phyloP scores from a whole-genome alignment of 2,113 vertebrate species.

The Eulemur rufifrons region DNA sequence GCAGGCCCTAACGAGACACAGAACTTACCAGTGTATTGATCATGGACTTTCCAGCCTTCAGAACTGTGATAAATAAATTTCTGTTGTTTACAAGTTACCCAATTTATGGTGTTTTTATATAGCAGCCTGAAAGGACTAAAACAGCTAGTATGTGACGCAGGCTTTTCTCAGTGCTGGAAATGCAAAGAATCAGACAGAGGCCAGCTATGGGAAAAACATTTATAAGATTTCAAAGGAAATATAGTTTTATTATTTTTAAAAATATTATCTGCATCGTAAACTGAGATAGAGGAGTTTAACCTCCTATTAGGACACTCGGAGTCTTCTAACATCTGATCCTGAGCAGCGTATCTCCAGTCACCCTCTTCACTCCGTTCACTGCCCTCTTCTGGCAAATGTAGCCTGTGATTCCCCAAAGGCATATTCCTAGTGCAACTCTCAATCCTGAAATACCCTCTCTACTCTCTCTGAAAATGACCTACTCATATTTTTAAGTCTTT shows the following conservation, averaged over 20 bases:
- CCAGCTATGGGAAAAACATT: background rate
- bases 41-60: background rate
- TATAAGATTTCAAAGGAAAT: slow-evolving; percentile 27
- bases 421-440: background rate
- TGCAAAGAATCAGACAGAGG: background rate
- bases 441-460: background rate
- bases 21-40: background rate
- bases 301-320: accelerated
- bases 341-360: background rate
- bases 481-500: background rate
- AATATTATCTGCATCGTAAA: background rate
- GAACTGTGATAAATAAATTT: background rate
- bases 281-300: background rate
- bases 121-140: background rate
- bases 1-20: background rate
- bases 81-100: background rate
- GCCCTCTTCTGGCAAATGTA: background rate
- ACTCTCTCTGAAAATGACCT: background rate
- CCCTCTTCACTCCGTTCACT: background rate
- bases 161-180: background rate
- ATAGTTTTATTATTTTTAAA: background rate
- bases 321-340: background rate
- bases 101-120: background rate
- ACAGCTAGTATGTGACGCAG: background rate
- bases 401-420: background rate